These are phyloP conservation scores for Zaprionus davidi DNA, from an alignment of 1,140 invertebrate species.

Conservation along the genomic window DNA sequence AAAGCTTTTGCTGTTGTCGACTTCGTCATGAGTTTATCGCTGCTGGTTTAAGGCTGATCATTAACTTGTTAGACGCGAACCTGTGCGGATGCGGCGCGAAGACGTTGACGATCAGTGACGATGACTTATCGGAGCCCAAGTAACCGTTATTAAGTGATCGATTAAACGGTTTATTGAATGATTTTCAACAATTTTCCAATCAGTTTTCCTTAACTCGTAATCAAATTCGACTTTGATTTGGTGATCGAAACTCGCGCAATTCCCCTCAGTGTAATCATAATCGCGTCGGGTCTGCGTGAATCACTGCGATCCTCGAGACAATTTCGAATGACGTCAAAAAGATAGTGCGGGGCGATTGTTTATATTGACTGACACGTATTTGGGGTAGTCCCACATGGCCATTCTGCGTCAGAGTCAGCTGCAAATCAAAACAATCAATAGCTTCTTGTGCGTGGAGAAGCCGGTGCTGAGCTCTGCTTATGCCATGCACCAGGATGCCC, in stretches of 20 bases:
- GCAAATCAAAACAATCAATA: conserved; percentile 10
- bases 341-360: conserved; percentile 8
- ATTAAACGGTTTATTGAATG: too few species aligned
- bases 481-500: conserved; percentile 80
- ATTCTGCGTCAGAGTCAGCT: conserved; percentile 29
- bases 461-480: conserved; percentile 28
- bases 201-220: background rate
- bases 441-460: conserved; percentile 22
- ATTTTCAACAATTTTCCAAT: too few species aligned
- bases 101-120: background rate
- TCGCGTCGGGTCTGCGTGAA: background rate
- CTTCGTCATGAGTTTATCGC: conserved; percentile 68
- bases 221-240: conserved; percentile 8
- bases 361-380: conserved; percentile 2
- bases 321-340: conserved; percentile 19
- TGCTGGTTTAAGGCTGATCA: conserved; percentile 55
- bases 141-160: conserved; percentile 43
- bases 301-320: background rate
- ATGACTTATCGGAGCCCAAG: conserved; percentile 4
- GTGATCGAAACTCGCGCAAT: background rate
- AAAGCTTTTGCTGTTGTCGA: conserved; percentile 45
- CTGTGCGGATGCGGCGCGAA: conserved; percentile 49
- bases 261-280: background rate
- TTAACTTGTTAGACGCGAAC: conserved; percentile 59
- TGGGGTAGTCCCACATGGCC: conserved; percentile 38